Percentiles rank a stretch among this genome's conserved stretches.
Evolutionary conservation across 2,888 invertebrate genomes (phyloP).

Genomic region (Tachina grossa): DNA sequence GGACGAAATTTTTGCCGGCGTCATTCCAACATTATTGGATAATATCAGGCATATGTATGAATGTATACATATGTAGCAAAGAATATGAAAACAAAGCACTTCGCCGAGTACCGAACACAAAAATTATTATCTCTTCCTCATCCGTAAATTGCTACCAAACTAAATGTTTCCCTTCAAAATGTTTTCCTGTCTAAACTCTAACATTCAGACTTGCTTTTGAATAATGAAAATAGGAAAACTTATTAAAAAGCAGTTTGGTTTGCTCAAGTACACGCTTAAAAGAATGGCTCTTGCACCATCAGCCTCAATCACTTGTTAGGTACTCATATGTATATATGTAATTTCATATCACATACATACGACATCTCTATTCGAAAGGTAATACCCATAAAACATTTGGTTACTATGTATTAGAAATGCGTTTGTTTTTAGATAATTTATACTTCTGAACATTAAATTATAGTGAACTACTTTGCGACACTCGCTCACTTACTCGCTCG

Average conservation of each 20-base stretch:
- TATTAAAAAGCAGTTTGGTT: slow-evolving; percentile 3
- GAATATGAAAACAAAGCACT: too few species aligned
- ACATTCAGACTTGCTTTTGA: background rate
- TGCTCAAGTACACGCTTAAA: slow-evolving; percentile 4
- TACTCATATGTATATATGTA: background rate
- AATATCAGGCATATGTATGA: too few species aligned
- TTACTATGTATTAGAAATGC: slow-evolving; percentile 10
- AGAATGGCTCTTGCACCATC: background rate
- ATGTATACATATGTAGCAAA: too few species aligned
- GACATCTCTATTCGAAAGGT: background rate
- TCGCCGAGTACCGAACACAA: too few species aligned
- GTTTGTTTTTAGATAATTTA: background rate
- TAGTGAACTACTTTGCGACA: slow-evolving; percentile 15
- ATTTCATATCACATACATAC: background rate
- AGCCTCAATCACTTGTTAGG: slow-evolving; percentile 23
- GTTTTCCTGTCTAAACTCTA: too few species aligned
- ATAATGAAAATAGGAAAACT: background rate
- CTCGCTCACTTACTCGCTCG: background rate
- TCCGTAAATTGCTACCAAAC: too few species aligned
- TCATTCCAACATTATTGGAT: too few species aligned
- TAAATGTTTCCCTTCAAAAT: too few species aligned
- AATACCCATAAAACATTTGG: slow-evolving; percentile 1
- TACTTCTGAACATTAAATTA: slow-evolving; percentile 17
- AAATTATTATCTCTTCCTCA: too few species aligned
- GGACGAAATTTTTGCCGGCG: too few species aligned